Conservation (phyloP, 2,113 vertebrate genomes). For the Pontoporia blainvillei region DNA sequence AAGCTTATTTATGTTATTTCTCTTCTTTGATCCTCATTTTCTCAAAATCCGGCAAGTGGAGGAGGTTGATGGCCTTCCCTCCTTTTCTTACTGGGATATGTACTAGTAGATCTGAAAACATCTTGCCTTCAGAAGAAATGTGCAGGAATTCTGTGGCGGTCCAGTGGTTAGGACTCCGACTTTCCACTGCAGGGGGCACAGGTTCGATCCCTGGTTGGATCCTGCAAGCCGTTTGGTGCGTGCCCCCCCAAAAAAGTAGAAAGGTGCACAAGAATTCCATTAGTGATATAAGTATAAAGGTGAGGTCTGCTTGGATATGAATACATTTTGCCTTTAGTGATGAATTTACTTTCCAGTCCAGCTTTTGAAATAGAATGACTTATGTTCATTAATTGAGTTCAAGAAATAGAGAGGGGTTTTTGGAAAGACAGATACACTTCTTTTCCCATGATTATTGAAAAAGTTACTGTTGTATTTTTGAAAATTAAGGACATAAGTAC, state of each 20-base stretch:
- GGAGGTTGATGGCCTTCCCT: neutral
- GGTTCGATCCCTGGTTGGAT: neutral
- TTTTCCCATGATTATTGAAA: constrained; percentile 46
- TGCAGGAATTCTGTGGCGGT: neutral
- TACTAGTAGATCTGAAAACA: neutral
- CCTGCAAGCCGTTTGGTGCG: neutral
- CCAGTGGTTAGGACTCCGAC: neutral
- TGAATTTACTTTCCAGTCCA: constrained; percentile 48
- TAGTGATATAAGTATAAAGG: constrained; percentile 17
- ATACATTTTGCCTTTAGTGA: constrained; percentile 12
- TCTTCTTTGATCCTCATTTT: constrained; percentile 27
- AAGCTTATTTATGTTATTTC: neutral
- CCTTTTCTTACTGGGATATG: neutral
- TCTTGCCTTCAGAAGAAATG: neutral
- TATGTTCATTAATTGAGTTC: constrained; percentile 37
- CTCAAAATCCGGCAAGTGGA: neutral
- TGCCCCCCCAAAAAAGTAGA: neutral
- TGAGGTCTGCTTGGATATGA: neutral
- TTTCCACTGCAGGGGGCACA: neutral
- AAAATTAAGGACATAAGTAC: constrained; percentile 40
- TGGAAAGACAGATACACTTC: constrained; percentile 13
- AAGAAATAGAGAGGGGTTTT: constrained; percentile 27
- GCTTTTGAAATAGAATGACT: constrained; percentile 14
- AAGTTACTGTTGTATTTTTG: constrained; percentile 11
- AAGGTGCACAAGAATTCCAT: neutral